Evolutionary conservation across 2,113 vertebrate species (phyloP).

Genomic region (Amia ocellicauda): DNA sequence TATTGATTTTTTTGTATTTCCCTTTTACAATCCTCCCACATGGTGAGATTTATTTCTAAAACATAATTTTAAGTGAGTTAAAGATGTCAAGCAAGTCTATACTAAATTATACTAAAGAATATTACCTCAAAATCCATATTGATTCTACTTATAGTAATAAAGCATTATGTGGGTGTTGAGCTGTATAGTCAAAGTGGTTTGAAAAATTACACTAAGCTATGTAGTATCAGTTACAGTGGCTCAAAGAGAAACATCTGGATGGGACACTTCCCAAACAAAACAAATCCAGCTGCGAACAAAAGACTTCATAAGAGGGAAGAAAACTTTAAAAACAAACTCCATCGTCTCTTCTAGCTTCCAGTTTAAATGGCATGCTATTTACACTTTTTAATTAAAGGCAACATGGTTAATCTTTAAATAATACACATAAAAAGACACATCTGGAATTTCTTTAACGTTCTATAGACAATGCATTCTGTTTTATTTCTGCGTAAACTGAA

Average conservation of each 20-base stretch:
- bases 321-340: conserved; percentile 54
- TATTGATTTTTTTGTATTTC: conserved; percentile 48
- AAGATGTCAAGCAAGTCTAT: conserved; percentile 37
- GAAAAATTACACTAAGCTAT: conserved; percentile 62
- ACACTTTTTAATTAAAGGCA: conserved; percentile 15
- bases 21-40: conserved; percentile 50
- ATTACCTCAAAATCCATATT: conserved; percentile 56
- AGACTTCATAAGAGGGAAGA: conserved; percentile 45
- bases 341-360: conserved; percentile 43
- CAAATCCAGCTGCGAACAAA: conserved; percentile 49
- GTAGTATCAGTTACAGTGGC: conserved; percentile 68
- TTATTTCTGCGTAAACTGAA: conserved; percentile 26
- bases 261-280: conserved; percentile 62
- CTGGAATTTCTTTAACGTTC: conserved; percentile 23
- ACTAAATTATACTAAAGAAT: conserved; percentile 50
- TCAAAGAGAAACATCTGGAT: conserved; percentile 74
- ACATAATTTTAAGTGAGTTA: conserved; percentile 47
- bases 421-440: conserved; percentile 29
- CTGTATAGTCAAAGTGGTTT: conserved; percentile 39
- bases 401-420: conserved; percentile 21
- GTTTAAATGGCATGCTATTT: conserved; percentile 27
- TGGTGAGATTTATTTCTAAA: conserved; percentile 35
- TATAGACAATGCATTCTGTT: conserved; percentile 31
- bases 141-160: conserved; percentile 58
- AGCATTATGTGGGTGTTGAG: conserved; percentile 63